Conservation (phyloP, 2,888 invertebrate genomes). For the Vanessa cardui region DNA sequence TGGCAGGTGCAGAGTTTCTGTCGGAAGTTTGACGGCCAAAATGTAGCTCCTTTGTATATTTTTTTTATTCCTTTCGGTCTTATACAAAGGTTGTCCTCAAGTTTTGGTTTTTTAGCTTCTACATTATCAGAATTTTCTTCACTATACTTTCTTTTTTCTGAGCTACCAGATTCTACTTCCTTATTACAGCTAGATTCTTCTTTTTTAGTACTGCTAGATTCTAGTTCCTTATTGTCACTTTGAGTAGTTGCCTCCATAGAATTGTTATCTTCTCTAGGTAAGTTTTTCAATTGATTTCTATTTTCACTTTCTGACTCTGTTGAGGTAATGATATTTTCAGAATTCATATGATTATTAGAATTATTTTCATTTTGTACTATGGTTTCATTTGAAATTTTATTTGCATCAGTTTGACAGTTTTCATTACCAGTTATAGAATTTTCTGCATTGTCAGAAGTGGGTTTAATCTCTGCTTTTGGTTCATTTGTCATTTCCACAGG, state of each 20-base stretch:
- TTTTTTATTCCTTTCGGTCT: slow-evolving; percentile 62
- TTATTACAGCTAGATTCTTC: slow-evolving; percentile 57
- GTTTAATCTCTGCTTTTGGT: not conserved
- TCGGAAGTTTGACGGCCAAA: slow-evolving; percentile 90
- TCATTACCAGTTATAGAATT: not conserved
- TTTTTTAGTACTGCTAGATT: slow-evolving; percentile 44
- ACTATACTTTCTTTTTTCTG: slow-evolving; percentile 62
- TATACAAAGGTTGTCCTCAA: slow-evolving; percentile 50
- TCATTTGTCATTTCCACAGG: not conserved
- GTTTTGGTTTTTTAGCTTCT: slow-evolving; percentile 59
- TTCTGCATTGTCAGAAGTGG: not conserved
- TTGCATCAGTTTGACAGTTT: not conserved
- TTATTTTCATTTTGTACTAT: not conserved
- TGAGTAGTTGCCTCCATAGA: not conserved
- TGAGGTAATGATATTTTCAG: not conserved
- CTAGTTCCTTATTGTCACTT: slow-evolving; percentile 15
- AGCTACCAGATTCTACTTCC: slow-evolving; percentile 15
- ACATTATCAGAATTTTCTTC: slow-evolving; percentile 48
- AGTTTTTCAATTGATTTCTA: not conserved
- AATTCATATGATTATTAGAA: not conserved
- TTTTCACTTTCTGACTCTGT: slow-evolving; percentile 3
- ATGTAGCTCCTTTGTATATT: slow-evolving; percentile 84
- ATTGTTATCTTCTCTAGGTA: slow-evolving; percentile 5
- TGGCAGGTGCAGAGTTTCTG: slow-evolving; percentile 88
- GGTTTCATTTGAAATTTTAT: not conserved